A percentile compares a stretch with the other conserved stretches of the same genome.
These are phyloP conservation scores for Brachionus rubens DNA, from an alignment of 1,140 invertebrate genomes.

Conservation along the genomic window DNA sequence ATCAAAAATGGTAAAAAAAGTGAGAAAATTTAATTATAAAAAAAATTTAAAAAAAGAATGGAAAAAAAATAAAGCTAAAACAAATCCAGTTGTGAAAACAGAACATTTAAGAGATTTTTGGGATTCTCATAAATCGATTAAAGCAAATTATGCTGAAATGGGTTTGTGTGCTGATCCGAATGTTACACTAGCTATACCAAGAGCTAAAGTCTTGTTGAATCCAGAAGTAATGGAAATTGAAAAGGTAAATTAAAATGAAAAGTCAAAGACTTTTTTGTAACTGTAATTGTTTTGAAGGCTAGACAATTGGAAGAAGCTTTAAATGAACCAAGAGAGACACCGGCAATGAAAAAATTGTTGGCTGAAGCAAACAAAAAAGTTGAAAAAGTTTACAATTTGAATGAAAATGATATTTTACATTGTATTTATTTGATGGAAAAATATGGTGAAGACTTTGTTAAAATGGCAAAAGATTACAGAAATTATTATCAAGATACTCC, in stretches of 20 bases:
- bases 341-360: constrained; percentile 9
- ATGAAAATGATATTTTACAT: constrained; percentile 25
- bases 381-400: constrained; percentile 28
- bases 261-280: neutral
- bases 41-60: constrained; percentile 44
- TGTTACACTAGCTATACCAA: constrained; percentile 25
- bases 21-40: constrained; percentile 39
- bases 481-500: constrained; percentile 46
- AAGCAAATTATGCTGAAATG: constrained; percentile 33
- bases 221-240: constrained; percentile 35
- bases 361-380: neutral
- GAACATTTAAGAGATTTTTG: constrained; percentile 31
- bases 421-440: constrained; percentile 47
- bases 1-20: constrained; percentile 43
- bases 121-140: constrained; percentile 1
- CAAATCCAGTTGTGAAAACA: constrained; percentile 14
- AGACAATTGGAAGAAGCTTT: neutral
- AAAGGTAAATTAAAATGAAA: neutral
- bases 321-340: constrained; percentile 5
- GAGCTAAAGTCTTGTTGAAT: constrained; percentile 29
- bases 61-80: constrained; percentile 32
- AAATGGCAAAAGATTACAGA: constrained; percentile 45
- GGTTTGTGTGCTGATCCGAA: constrained; percentile 12
- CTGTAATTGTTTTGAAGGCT: neutral
- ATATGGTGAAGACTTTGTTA: constrained; percentile 35